phyloP scores from a whole-genome alignment of 92 coral and sea anemone species.

The Galaxea fascicularis region DNA sequence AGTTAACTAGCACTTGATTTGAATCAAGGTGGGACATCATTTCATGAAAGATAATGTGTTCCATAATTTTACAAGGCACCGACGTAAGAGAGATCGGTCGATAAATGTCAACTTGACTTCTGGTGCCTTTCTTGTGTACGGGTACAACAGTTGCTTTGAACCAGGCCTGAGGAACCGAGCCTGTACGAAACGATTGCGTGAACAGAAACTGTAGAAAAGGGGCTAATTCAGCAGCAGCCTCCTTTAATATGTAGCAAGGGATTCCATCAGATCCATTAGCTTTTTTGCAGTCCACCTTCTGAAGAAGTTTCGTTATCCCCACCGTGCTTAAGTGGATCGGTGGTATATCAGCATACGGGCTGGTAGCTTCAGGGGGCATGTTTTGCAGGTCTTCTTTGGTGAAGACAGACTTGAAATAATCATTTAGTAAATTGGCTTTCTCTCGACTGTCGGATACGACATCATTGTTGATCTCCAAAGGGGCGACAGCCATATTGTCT shows the following conservation, averaged over 20 bases:
- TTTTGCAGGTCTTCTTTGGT: constrained; percentile 49
- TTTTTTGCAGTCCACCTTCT: constrained; percentile 48
- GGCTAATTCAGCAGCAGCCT: constrained; percentile 57
- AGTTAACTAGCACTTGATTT: constrained; percentile 1
- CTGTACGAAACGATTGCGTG: constrained; percentile 37
- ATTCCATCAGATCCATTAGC: constrained; percentile 62
- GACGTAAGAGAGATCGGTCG: constrained; percentile 62
- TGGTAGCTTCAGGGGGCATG: constrained; percentile 47
- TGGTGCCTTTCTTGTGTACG: constrained; percentile 54
- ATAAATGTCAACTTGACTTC: constrained; percentile 27
- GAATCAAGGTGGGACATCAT: constrained; percentile 25
- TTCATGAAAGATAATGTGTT: constrained; percentile 13
- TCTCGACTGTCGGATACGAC: constrained; percentile 41
- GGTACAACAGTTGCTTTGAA: constrained; percentile 38
- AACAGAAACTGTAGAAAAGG: constrained; percentile 45
- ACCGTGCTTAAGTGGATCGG: constrained; percentile 16
- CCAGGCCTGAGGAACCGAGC: constrained; percentile 54
- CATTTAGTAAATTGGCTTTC: constrained; percentile 53
- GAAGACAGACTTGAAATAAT: constrained; percentile 57
- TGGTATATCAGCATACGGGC: constrained; percentile 37
- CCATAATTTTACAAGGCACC: constrained; percentile 52
- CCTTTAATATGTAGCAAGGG: constrained; percentile 54
- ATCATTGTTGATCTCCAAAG: constrained; percentile 28
- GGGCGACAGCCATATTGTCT: constrained; percentile 64
- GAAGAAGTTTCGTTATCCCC: constrained; percentile 43